Base-by-base conservation (phyloP, 2,888 invertebrate species). In the Desoria tigrina region DNA sequence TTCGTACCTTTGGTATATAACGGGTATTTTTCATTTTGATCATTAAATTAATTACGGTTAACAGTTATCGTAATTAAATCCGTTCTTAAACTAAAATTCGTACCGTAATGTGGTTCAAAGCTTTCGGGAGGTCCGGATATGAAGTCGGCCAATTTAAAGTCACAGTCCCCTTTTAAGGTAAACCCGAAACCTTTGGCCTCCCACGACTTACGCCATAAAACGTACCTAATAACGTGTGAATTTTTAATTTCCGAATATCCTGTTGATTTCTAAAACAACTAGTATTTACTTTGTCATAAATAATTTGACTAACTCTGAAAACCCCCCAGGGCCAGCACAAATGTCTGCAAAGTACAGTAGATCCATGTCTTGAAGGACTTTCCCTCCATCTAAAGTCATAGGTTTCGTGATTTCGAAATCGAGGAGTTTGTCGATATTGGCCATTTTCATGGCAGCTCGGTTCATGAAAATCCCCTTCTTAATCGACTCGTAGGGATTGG, bases 301-400 rank as follows among this genome's bases (percentile, higher is more conserved):
- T 81, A 96, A 95, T 26, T 94, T 97, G 83, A 96, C 95, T 14
- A 92, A 89, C 80, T 98, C 98, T 2, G 94, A 91, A 80, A 95
- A 95, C 0, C 95, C 95, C 11, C 95, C 95, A 1, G 95, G 94
- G 0, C 94, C 98, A n/a, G 97, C 96, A 82, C 98, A 98, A 1
- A 98, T 89, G 80, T 98, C 97, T 24, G 95, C 95, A 83, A 98
- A 98, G 80, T 94, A 96, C 42, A 86, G 80, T 49, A 85, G 77
- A 16, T 39, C 39, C 9, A 11, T 16, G 16, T 39, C 9, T 2
- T 76, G 78, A 3, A 83, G 6, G 61, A 18, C 56, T 76, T 77
- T 78, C 72, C 80, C 80, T 11, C 86, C 86, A 70, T 82, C 79
- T 69, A 82, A 81, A 77, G 84, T 84, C 74, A 82, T 84, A 0